A percentile compares a stretch with the other conserved stretches of the same genome.
These are phyloP conservation scores for Drosophila leontia DNA, from an alignment of 1,140 invertebrate species.

Conservation along the genomic window DNA sequence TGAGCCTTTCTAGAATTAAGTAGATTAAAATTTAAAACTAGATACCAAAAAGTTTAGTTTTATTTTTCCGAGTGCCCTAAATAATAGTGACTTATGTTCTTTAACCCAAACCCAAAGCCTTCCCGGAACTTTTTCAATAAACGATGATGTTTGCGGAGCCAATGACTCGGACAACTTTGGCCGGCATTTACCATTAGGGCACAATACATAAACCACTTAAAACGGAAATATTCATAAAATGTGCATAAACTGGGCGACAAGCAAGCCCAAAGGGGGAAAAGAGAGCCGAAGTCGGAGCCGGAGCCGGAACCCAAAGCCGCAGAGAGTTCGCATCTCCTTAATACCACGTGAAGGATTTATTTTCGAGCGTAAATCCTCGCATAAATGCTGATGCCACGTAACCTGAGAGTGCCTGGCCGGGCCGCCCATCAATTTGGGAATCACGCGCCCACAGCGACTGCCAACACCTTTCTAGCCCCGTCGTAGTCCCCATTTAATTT, in stretches of 20 bases:
- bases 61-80: constrained; percentile 12
- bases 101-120: constrained; percentile 1
- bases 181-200: constrained; percentile 28
- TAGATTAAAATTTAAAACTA: neutral
- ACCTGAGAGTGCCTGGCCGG: constrained; percentile 30
- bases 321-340: constrained; percentile 33
- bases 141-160: constrained; percentile 40
- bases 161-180: constrained; percentile 24
- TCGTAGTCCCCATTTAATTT: constrained; percentile 35
- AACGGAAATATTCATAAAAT: constrained; percentile 27
- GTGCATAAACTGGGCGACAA: constrained; percentile 33
- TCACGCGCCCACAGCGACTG: constrained; percentile 39
- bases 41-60: too few relatives aligned
- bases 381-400: constrained; percentile 64
- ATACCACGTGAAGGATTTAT: constrained; percentile 59
- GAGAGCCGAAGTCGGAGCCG: neutral
- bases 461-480: constrained; percentile 52
- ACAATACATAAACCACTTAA: constrained; percentile 37
- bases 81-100: constrained; percentile 30
- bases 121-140: constrained; percentile 45
- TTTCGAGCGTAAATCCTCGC: constrained; percentile 62
- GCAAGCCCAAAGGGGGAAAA: constrained; percentile 19
- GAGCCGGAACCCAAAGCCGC: constrained; percentile 20
- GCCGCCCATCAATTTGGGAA: constrained; percentile 56
- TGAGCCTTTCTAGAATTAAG: too few relatives aligned